Percentiles rank a stretch among this genome's conserved stretches.
Evolutionary conservation across 2,113 vertebrate species (phyloP).

Genomic region (Phyllostomus hastatus): DNA sequence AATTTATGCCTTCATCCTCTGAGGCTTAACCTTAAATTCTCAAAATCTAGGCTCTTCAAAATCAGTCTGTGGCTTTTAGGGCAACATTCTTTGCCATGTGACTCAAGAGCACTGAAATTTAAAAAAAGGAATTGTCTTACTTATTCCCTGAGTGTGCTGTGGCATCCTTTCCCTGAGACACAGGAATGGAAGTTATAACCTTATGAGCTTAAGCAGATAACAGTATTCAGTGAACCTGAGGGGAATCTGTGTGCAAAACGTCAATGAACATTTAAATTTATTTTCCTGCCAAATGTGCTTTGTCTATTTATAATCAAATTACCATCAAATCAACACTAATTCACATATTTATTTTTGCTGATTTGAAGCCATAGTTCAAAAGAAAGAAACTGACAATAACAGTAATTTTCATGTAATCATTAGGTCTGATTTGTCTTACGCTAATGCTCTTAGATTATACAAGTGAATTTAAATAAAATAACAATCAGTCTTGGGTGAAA

Average conservation of each 20-base stretch:
- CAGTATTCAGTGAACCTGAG: rapidly evolving
- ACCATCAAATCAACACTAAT: neutral
- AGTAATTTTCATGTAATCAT: neutral
- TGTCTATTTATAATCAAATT: neutral
- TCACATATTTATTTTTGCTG: neutral
- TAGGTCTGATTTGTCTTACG: neutral
- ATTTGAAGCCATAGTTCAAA: neutral
- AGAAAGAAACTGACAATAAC: neutral
- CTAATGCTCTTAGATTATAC: neutral
- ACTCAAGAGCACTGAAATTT: neutral
- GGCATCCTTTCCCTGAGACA: neutral
- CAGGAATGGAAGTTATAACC: rapidly evolving
- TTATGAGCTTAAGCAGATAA: too few relatives aligned
- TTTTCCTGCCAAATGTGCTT: neutral
- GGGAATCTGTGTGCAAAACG: neutral
- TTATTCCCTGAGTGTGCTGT: neutral
- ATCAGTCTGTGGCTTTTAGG: neutral
- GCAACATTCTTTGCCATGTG: neutral
- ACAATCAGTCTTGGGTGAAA: neutral
- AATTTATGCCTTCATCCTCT: neutral
- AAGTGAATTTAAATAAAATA: neutral
- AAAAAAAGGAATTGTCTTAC: neutral
- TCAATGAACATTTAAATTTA: too few relatives aligned
- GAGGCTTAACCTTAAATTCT: neutral
- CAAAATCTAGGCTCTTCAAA: neutral